Conservation (phyloP, 2,888 invertebrate genomes). For the Tenodera sinensis region DNA sequence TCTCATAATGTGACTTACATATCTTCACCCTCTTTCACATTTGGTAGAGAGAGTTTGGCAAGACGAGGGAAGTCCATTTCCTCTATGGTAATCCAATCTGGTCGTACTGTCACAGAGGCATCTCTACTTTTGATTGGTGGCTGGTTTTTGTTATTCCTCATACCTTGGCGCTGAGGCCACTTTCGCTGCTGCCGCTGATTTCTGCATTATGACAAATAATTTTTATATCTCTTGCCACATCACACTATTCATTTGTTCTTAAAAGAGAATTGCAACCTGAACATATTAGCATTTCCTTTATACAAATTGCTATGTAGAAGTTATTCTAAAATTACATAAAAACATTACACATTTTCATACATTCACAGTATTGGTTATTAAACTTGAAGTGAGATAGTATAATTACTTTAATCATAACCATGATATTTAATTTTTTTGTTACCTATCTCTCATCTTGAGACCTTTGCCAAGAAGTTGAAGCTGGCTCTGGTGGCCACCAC, state of each 20-base stretch:
- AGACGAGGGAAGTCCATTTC: conserved; percentile 98
- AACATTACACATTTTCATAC: too few relatives aligned
- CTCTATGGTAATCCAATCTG: conserved; percentile 94
- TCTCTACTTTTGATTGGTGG: conserved; percentile 90
- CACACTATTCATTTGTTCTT: too few relatives aligned
- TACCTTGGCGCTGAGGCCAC: conserved; percentile 74
- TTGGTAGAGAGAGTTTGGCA: conserved; percentile 87
- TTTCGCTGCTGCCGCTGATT: conserved; percentile 47
- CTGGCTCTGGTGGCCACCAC: conserved; percentile 65
- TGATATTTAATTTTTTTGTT: not conserved
- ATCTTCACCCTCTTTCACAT: conserved; percentile 72
- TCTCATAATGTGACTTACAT: conserved; percentile 45
- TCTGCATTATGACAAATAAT: not conserved
- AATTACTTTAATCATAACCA: too few relatives aligned
- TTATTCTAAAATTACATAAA: too few relatives aligned
- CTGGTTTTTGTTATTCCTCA: conserved; percentile 56
- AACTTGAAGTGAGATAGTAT: too few relatives aligned
- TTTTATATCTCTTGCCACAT: too few relatives aligned
- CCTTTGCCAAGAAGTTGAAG: conserved; percentile 84
- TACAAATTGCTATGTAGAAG: too few relatives aligned
- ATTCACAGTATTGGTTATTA: too few relatives aligned
- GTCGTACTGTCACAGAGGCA: conserved; percentile 92
- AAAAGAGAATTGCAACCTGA: too few relatives aligned
- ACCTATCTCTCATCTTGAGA: conserved; percentile 60
- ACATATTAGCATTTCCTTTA: too few relatives aligned